phyloP scores from a whole-genome alignment of 2,888 invertebrate species.

The Hyalella azteca region DNA sequence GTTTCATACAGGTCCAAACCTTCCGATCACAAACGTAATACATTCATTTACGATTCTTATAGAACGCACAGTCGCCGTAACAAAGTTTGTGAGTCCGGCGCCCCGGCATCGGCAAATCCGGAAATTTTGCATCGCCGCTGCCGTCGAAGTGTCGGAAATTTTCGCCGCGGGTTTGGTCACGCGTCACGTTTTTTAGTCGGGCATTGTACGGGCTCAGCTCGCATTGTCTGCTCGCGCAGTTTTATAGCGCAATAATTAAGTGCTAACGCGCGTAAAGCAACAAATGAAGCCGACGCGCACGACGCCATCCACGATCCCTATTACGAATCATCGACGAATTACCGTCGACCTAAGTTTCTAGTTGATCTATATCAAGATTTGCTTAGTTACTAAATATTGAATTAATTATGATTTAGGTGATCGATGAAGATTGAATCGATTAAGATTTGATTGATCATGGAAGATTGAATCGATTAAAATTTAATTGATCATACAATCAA shows the following conservation, averaged over 20 bases:
- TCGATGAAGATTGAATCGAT: too few species aligned
- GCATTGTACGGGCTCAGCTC: conserved; percentile 17
- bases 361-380: not conserved
- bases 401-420: not conserved
- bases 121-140: not conserved
- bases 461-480: too few species aligned
- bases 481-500: too few species aligned
- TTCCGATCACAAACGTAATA: too few species aligned
- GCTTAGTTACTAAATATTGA: not conserved
- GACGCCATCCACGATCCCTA: not conserved
- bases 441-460: not conserved
- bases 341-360: not conserved
- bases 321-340: not conserved
- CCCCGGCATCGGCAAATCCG: too few species aligned
- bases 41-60: too few species aligned
- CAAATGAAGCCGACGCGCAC: too few species aligned
- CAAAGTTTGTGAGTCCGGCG: too few species aligned
- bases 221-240: not conserved
- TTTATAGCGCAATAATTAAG: not conserved
- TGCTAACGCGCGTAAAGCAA: conserved; percentile 5
- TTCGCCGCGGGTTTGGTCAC: not conserved
- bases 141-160: not conserved
- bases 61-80: too few species aligned
- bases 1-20: too few species aligned
- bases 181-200: not conserved